These are phyloP conservation scores for Trichoplusia ni DNA, from an alignment of 1,140 invertebrate species.

Conservation along the genomic window DNA sequence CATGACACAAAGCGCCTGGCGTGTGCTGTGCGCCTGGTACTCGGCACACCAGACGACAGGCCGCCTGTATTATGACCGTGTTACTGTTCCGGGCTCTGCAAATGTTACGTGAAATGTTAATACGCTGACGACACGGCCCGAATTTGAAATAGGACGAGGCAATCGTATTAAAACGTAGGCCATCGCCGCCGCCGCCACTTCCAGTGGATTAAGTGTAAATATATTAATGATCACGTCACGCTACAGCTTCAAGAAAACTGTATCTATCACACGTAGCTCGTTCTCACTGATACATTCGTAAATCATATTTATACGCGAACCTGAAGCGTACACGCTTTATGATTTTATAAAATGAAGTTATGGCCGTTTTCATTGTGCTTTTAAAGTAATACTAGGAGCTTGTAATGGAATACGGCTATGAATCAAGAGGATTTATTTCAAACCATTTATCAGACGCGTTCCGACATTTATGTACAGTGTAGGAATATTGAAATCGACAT, in stretches of 20 bases:
- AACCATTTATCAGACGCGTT: conserved; percentile 15
- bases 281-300: too few relatives aligned
- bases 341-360: background rate
- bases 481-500: conserved; percentile 14
- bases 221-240: background rate
- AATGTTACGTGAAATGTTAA: conserved; percentile 54
- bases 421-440: conserved; percentile 22
- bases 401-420: conserved; percentile 17
- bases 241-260: too few relatives aligned
- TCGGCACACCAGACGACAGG: background rate
- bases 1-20: conserved; percentile 1
- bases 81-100: conserved; percentile 4
- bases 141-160: conserved; percentile 49
- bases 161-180: conserved; percentile 46
- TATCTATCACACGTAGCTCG: too few relatives aligned
- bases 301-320: background rate
- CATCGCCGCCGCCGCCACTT: background rate
- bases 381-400: background rate
- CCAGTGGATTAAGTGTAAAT: too few relatives aligned
- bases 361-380: background rate
- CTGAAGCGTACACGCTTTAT: background rate
- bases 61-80: background rate
- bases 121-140: conserved; percentile 43
- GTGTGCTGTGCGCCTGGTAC: background rate
- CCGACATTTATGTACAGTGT: conserved; percentile 16